Percentiles rank a stretch among this genome's conserved stretches.
phyloP scores from a whole-genome alignment of 2,797 vertebrate genomes.

The Vipera ursinii region DNA sequence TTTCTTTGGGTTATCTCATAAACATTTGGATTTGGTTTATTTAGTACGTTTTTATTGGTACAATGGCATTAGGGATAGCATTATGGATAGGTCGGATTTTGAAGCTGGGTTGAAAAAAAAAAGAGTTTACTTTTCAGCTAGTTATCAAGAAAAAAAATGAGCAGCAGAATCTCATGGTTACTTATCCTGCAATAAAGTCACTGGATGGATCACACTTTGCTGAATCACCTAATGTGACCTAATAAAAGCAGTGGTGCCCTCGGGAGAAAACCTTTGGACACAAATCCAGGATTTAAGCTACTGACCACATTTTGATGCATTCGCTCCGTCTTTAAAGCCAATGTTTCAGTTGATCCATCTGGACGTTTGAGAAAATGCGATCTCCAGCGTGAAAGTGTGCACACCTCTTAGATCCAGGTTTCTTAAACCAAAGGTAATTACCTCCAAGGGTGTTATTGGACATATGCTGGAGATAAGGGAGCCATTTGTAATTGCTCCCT shows the following conservation, averaged over 20 bases:
- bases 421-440: neutral
- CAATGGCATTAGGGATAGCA: slow-evolving; percentile 3
- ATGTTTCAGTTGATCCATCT: neutral
- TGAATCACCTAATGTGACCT: neutral
- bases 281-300: too few relatives aligned
- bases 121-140: neutral
- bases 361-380: neutral
- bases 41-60: slow-evolving; percentile 32
- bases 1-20: slow-evolving; percentile 44
- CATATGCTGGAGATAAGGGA: neutral
- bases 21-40: slow-evolving; percentile 21
- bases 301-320: neutral
- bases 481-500: neutral
- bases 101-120: slow-evolving; percentile 28
- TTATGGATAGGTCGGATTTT: slow-evolving; percentile 23
- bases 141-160: neutral
- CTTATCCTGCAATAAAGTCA: neutral
- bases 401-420: neutral
- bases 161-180: neutral
- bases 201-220: neutral
- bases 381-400: neutral
- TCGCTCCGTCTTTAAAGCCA: neutral
- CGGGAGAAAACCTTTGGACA: neutral
- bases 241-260: neutral
- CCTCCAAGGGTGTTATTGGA: neutral